Base-by-base conservation (phyloP, 1,140 invertebrate species). In the Cherax quadricarinatus region DNA sequence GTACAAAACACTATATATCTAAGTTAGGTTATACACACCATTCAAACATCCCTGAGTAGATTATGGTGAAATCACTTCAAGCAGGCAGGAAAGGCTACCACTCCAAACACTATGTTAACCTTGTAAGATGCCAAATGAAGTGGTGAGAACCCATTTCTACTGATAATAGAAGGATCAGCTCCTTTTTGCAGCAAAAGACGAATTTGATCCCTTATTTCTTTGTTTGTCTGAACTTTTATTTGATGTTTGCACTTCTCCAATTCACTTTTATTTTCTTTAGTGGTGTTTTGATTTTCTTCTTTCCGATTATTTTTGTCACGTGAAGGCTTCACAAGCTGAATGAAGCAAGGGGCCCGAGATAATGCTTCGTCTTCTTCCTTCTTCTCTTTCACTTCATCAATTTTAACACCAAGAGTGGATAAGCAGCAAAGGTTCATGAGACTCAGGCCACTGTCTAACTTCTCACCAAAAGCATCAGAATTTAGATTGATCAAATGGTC, bases 111-210 rank as follows among this genome's bases (percentile, higher is more conserved):
- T 79, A 21, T 80, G 57, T 81, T 91, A 94, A 95, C 95, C 94
- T 95, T 95, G 93, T 95, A 95, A 86, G 95, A 94, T 48, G 95
- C 95, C 30, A 96, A 92, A 92, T 96, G 95, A 41, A 96, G 94
- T 48, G 95, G 94, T 60, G 95, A 94, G 89, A 95, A 96, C 85
- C 95, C 95, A 91, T 95, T 95, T 90, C 94, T 95, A 87, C 94
- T 94, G 24, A 95, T 94, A 51, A 93, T 91, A 57, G 94, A 94
- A 79, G 94, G 93, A 86, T 95, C 94, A 18, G 94, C 94, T 48
- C 95, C 95, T 94, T 95, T 95, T 73, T 95, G 93, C 51, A 96
- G 82, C 80, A 96, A 86, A 48, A 95, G 93, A n/a, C 94, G 93
- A 88, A 96, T 94, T 80, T 94, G 94, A 79, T 94, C 89, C 62